Percentiles rank a stretch among this genome's conserved stretches.
These are phyloP conservation scores for Campylorhamphus procurvoides DNA, from an alignment of 2,113 vertebrate genomes.

Conservation along the genomic window DNA sequence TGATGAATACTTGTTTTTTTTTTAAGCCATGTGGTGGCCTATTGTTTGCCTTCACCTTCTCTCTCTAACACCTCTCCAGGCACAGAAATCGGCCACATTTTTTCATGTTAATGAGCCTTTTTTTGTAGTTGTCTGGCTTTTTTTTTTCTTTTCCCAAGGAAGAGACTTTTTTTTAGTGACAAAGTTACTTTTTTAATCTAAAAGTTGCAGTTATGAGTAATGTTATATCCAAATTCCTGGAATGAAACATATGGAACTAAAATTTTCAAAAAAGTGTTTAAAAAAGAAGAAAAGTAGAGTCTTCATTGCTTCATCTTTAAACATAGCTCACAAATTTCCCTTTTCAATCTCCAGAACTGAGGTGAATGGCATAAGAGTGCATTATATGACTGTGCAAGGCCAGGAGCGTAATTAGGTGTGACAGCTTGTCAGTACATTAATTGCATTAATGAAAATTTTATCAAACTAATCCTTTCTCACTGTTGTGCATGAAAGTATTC, in stretches of 20 bases:
- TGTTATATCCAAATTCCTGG: background rate
- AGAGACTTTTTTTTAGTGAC: background rate
- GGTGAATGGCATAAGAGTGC: background rate
- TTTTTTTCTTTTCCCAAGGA: background rate
- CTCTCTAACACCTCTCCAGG: background rate
- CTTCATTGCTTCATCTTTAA: background rate
- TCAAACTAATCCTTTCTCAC: background rate
- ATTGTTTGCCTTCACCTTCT: background rate
- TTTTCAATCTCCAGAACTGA: background rate
- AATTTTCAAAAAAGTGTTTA: background rate
- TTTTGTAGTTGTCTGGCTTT: background rate
- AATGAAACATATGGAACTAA: background rate
- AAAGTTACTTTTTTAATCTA: background rate
- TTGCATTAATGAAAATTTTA: background rate
- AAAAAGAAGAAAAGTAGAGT: background rate
- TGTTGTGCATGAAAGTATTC: background rate
- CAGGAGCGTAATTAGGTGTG: background rate
- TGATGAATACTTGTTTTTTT: background rate
- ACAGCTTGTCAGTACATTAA: background rate
- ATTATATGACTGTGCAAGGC: background rate
- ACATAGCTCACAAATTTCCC: background rate
- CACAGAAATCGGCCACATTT: background rate
- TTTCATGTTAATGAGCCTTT: background rate
- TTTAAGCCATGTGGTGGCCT: accelerated
- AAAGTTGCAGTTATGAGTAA: background rate